Base-by-base conservation (phyloP, 1,140 invertebrate genomes). In the Phortica variegata region DNA sequence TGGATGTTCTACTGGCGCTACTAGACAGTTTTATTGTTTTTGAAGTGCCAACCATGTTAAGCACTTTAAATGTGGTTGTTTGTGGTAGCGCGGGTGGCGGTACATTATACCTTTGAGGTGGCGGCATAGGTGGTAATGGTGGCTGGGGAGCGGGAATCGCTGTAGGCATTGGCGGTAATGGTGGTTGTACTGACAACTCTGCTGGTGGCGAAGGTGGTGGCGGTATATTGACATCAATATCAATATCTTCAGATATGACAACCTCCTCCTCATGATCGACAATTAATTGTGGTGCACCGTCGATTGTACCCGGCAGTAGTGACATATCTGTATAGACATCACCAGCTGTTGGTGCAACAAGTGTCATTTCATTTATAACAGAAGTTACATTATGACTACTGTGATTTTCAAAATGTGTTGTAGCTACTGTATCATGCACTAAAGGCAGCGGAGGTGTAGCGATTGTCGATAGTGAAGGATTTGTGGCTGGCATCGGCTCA, bases 211-310 rank as follows among this genome's bases (percentile, higher is more conserved):
- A 21, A 20, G 32, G 31, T 16, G 29, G 53, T 5, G 13, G 5
- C 1, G 45, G 32, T 38, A 55, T 47, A 9, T 63, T n/a, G n/a
- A n/a, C 23, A 20, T 44, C 52, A 26, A 47, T 36, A 10, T 34
- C 23, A 10, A 46, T 43, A 10, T 38, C n/a, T 31, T 50, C 48
- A 3, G 47, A 45, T n/a, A 54, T 40, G 0, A 46, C 51, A 1
- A 74, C 63, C 44, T 74, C 71, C 17, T 73, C 71, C 37, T 74
- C 70, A 23, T 74, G 69, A 42, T 71, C 66, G n/a, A 73, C 66
- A 12, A 57, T 41, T 26, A 73, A 32, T 36, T 65, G 70, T 0
- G 70, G 60, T n/a, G 63, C 69, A 40, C 60, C 63, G 43, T 69
- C n/a, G n/a, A n/a, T n/a, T n/a, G n/a, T n/a, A n/a, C n/a, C n/a